Base-by-base conservation (phyloP, 2,888 invertebrate genomes). In the Calliopum simillimum region DNA sequence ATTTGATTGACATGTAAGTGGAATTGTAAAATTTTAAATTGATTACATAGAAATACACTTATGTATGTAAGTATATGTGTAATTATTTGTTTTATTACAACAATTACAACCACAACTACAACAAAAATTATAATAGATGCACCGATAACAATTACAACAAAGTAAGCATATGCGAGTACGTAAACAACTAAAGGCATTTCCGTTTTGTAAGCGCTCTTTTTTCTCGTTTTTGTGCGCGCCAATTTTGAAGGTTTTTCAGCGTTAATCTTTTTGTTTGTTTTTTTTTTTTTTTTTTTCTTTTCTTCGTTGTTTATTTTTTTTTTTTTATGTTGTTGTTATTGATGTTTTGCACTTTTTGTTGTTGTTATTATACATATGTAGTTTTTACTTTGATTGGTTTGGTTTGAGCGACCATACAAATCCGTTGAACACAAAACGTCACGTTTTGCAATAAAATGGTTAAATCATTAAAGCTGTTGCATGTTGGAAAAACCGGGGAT, bases 131-230 rank as follows among this genome's bases (percentile, higher is more conserved):
- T 14, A 41, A 33, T 2, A 41, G 11, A 44, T 46, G 47, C 16
- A 41, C 14, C 23, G 16, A 58, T 23, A 46, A 33, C 63, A 25
- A 6, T 25, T 3, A 33, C 8, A 33, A 33, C 6, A 1, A 33
- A 1, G 33, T 33, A 33, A n/a, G n/a, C 25, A 33, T n/a, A n/a
- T n/a, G n/a, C n/a, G n/a, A n/a, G n/a, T n/a, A n/a, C n/a, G n/a
- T n/a, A n/a, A n/a, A 25, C 47, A 47, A 56, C 19, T n/a, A 58
- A 66, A 56, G 49, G 56, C 55, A 56, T 66, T 66, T 56, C 66
- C 56, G 55, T 58, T 64, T 33, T 16, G 46, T 46, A n/a, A 44
- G 44, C 13, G 23, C n/a, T 23, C 25, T 55, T 66, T 33, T 47
- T 44, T 56, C 16, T 33, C 33, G 33, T 33, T 1, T 33, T 2